Evolutionary conservation across 2,113 vertebrate genomes (phyloP).

Genomic region (Candoia aspera): DNA sequence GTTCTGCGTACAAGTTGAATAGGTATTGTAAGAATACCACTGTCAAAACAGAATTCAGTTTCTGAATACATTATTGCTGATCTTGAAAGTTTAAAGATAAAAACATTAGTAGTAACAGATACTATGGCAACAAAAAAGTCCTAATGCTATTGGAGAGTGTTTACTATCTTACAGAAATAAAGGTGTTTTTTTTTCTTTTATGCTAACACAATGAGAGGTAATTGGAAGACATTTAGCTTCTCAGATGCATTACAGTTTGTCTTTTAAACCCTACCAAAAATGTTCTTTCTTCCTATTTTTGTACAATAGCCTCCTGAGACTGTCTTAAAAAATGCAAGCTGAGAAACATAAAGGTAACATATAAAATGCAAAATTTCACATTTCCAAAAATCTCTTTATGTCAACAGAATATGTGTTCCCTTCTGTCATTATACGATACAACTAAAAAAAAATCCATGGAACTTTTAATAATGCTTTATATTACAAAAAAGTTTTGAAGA

Average conservation of each 20-base stretch:
- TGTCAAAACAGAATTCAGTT: conserved; percentile 33
- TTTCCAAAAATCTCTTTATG: not conserved
- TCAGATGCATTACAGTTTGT: accelerated
- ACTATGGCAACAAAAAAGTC: not conserved
- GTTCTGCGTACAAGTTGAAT: too few relatives aligned
- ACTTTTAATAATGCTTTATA: not conserved
- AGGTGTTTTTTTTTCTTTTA: not conserved
- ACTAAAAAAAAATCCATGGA: not conserved
- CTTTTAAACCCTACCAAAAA: not conserved
- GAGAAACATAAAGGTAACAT: not conserved
- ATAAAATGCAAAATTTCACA: not conserved
- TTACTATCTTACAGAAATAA: not conserved
- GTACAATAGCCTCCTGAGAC: not conserved
- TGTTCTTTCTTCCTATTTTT: not conserved
- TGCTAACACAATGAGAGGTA: not conserved
- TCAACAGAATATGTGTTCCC: not conserved
- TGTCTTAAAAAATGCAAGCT: not conserved
- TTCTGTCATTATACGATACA: not conserved
- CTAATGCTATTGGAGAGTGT: not conserved
- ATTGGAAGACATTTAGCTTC: not conserved
- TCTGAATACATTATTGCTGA: conserved; percentile 32
- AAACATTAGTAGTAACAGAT: conserved; percentile 28
- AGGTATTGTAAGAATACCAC: conserved; percentile 23
- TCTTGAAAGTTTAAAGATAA: conserved; percentile 15
- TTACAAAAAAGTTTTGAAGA: not conserved